These are phyloP conservation scores for Drosophila repletoides DNA, from an alignment of 1,140 invertebrate genomes.

Conservation along the genomic window DNA sequence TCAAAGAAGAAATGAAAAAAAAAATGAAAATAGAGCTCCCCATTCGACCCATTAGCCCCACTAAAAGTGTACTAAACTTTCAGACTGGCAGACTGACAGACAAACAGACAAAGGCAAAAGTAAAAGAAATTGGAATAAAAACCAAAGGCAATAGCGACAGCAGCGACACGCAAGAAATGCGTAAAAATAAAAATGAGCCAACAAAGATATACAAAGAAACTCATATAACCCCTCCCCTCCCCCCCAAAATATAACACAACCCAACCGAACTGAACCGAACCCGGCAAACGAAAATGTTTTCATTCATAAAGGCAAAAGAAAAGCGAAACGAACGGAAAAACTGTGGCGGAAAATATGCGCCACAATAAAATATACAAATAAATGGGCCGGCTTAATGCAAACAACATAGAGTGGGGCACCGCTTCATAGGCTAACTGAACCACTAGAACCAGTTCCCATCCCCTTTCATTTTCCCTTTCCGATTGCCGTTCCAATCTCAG, in stretches of 20 bases:
- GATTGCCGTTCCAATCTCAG: too few species aligned
- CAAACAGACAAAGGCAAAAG: background rate
- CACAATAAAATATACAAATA: conserved; percentile 80
- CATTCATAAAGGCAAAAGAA: conserved; percentile 64
- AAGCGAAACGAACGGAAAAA: conserved; percentile 43
- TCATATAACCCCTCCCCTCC: conserved; percentile 20
- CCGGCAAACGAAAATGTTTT: conserved; percentile 44
- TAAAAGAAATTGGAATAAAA: too few species aligned
- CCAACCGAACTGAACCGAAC: conserved; percentile 5
- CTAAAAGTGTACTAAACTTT: conserved; percentile 64
- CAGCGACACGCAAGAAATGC: conserved; percentile 75
- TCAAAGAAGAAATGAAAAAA: too few species aligned
- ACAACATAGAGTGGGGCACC: conserved; percentile 42
- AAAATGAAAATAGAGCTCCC: conserved; percentile 59
- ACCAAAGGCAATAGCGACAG: conserved; percentile 32
- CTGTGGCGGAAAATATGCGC: conserved; percentile 76
- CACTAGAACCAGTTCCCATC: background rate
- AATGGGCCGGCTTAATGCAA: conserved; percentile 75
- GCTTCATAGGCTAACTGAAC: conserved; percentile 41
- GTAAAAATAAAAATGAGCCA: conserved; percentile 77
- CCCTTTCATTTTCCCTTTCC: too few species aligned
- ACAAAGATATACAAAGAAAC: conserved; percentile 54
- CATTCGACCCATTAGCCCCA: conserved; percentile 27
- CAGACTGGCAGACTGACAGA: conserved; percentile 13
- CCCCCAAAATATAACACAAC: background rate